Evolutionary conservation across 2,888 invertebrate species (phyloP), one percentile per base, ranked within the genome.

Genomic region (Sinotaia quadrata): DNA sequence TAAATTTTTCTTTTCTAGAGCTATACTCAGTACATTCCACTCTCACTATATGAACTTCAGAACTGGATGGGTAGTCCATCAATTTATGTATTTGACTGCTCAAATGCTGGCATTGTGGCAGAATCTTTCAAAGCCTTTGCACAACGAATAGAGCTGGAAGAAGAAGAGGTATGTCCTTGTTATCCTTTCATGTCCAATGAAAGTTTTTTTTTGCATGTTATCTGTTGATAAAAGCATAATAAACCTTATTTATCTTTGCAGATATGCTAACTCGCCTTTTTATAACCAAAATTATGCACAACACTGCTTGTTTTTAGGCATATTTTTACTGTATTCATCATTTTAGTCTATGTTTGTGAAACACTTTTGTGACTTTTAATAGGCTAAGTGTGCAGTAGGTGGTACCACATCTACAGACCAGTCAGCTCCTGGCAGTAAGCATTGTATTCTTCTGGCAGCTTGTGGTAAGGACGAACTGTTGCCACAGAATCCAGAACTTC

Each of bases 61-160:
- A 93, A 94, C 56, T 99, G 99, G 99, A 97, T 99, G 97, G 97
- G 97, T 67, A 94, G 96, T 68, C 99, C 99, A 0, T 98, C 98
- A 62, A 97, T 99, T 75, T 99, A 98, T 90, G 98, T 99, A 29
- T 99, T 97, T 89, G 99, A 99, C 89, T 99, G 98, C 90, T 97
- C 97, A 67, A 97, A 96, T 90, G 98, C 99, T 18, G 99, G 98
- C 71, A 94, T 96, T 80, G 96, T 99, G 81, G 93, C 99, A 56
- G 95, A 97, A 78, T 86, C 87, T 21, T 90, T 90, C 76, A 87
- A 82, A 73, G 80, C 82, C 69, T 86, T 86, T 74, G 82, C 83
- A 12, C 54, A 69, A 44, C 87, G 86, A 65, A 74, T 85, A 56
- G 85, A 85, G 68, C 80, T 83, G 60, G 87, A 87, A 63, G 71